phyloP scores from a whole-genome alignment of 2,888 invertebrate genomes.

The Spicauda simplicius region DNA sequence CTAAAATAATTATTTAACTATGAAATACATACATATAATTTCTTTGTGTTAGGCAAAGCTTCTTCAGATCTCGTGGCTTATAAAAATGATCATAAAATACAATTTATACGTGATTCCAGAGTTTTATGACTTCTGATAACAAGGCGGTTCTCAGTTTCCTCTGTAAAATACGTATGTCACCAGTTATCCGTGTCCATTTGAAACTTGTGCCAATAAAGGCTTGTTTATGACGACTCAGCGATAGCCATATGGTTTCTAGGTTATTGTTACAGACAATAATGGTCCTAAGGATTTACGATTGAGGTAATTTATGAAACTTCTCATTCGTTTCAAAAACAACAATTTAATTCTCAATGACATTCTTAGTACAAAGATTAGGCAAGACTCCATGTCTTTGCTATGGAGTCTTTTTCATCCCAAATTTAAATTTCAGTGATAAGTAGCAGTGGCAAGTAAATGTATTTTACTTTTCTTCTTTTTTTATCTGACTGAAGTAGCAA shows the following conservation, averaged over 20 bases:
- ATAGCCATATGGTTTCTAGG: constrained; percentile 6
- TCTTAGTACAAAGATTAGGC: too few relatives aligned
- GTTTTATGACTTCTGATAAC: constrained; percentile 11
- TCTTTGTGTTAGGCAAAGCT: neutral
- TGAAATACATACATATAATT: too few relatives aligned
- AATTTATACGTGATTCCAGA: constrained; percentile 1
- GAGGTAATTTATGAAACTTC: constrained; percentile 6
- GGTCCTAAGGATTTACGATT: neutral
- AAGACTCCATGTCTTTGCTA: too few relatives aligned
- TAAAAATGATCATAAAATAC: constrained; percentile 1
- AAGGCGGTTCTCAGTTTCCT: constrained; percentile 8
- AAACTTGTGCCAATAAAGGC: constrained; percentile 22
- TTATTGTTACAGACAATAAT: constrained; percentile 15
- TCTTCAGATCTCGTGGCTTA: neutral
- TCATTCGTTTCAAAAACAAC: neutral
- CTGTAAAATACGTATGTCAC: neutral
- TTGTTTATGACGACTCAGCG: constrained; percentile 19
- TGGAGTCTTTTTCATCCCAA: too few relatives aligned
- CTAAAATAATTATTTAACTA: too few relatives aligned
- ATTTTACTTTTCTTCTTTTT: too few relatives aligned
- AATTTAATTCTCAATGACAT: neutral
- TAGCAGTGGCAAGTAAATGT: too few relatives aligned
- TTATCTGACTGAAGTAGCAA: too few relatives aligned
- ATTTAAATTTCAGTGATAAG: too few relatives aligned
- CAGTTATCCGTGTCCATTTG: constrained; percentile 11